phyloP scores from a whole-genome alignment of 2,888 invertebrate genomes.

The Sturmia bella region DNA sequence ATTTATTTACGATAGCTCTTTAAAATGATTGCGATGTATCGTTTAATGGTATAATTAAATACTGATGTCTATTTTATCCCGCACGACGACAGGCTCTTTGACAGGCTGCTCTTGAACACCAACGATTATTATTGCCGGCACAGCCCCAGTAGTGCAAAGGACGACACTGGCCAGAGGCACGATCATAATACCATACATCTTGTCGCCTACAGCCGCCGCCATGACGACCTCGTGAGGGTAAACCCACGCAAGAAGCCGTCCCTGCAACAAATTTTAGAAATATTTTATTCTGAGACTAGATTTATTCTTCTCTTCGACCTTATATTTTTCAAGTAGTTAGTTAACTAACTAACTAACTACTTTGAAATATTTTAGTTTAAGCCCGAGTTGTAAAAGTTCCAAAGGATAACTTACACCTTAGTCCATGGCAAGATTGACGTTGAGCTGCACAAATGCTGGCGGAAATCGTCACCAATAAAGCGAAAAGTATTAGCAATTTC shows the following conservation, averaged over 20 bases:
- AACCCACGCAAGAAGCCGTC: background rate
- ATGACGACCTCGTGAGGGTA: background rate
- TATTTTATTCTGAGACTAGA: no score
- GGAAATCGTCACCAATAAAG: background rate
- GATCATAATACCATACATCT: slow-evolving; percentile 47
- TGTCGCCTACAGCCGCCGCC: slow-evolving; percentile 6
- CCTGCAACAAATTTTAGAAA: background rate
- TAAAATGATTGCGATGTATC: no score
- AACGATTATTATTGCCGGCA: slow-evolving; percentile 61
- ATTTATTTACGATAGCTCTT: no score
- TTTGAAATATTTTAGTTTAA: no score
- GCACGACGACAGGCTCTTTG: slow-evolving; percentile 8
- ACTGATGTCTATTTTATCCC: no score
- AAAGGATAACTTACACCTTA: background rate
- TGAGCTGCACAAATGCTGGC: background rate
- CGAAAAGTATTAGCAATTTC: background rate
- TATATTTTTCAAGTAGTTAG: no score
- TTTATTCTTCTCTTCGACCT: no score
- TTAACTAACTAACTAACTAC: no score
- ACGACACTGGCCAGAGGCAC: slow-evolving; percentile 20
- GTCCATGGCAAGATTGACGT: slow-evolving; percentile 5
- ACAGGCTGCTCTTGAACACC: slow-evolving; percentile 46
- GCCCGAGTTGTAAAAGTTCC: no score
- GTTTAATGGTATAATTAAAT: no score
- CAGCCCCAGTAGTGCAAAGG: slow-evolving; percentile 47